phyloP scores from a whole-genome alignment of 1,140 invertebrate genomes.

The Maconellicoccus hirsutus region DNA sequence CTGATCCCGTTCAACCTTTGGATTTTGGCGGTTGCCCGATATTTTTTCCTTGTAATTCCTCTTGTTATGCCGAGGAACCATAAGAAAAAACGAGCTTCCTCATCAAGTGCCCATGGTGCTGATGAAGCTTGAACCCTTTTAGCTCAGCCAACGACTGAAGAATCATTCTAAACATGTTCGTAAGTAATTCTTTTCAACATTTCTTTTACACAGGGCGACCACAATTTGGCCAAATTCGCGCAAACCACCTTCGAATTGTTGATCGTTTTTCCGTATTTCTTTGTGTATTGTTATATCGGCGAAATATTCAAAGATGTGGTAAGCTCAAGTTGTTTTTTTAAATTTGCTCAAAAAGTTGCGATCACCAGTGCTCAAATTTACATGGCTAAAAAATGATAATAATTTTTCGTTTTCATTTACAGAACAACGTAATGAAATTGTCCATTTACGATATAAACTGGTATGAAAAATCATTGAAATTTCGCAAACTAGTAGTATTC shows the following conservation, averaged over 20 bases:
- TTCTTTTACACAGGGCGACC: background rate
- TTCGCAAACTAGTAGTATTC: background rate
- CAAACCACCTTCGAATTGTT: background rate
- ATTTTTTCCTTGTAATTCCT: no score
- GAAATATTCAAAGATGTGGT: conserved; percentile 12
- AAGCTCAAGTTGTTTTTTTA: background rate
- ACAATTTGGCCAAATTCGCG: background rate
- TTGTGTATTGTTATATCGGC: conserved; percentile 12
- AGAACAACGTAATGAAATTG: background rate
- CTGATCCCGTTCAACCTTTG: background rate
- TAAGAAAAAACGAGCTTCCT: no score
- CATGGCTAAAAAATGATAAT: no score
- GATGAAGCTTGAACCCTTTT: no score
- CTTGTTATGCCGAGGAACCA: no score
- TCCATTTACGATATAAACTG: background rate
- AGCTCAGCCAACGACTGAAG: no score
- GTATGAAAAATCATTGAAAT: conserved; percentile 3
- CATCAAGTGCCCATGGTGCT: no score
- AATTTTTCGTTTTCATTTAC: background rate
- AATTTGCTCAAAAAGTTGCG: no score
- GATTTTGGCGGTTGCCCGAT: no score
- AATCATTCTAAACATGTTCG: no score
- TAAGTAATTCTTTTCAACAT: background rate
- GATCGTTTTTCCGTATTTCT: conserved; percentile 2
- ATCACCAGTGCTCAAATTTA: no score